A percentile compares a stretch with the other conserved stretches of the same genome.
Conservation (phyloP, 2,888 invertebrate species). For the Amphipoea oculea region DNA sequence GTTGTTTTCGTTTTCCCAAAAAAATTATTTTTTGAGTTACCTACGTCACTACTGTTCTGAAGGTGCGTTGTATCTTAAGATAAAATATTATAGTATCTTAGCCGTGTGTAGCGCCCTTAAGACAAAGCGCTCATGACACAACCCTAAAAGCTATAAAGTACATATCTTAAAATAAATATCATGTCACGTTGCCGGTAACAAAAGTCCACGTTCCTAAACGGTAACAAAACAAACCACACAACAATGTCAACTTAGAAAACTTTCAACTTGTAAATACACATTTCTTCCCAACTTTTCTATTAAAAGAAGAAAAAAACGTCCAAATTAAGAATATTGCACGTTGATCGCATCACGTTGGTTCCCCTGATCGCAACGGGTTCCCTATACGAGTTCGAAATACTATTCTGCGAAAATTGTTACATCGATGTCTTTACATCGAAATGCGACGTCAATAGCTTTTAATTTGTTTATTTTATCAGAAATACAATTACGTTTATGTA, state of each 20-base stretch:
- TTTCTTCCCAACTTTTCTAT: conserved; percentile 7
- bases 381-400: too few relatives aligned
- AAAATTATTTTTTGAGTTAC: too few relatives aligned
- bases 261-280: conserved; percentile 13
- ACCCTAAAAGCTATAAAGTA: not conserved
- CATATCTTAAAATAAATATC: not conserved
- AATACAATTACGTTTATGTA: not conserved
- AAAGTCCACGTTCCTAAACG: conserved; percentile 18
- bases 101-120: too few relatives aligned
- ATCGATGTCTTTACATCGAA: too few relatives aligned
- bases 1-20: too few relatives aligned
- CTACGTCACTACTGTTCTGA: too few relatives aligned
- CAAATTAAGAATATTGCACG: conserved; percentile 38
- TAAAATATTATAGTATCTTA: too few relatives aligned
- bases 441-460: not conserved
- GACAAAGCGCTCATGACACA: too few relatives aligned
- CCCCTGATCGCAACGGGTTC: not conserved
- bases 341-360: conserved; percentile 44
- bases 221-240: conserved; percentile 13
- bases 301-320: conserved; percentile 31
- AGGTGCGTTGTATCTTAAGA: too few relatives aligned
- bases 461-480: conserved; percentile 17
- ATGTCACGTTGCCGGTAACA: conserved; percentile 17
- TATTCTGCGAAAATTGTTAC: too few relatives aligned
- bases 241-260: conserved; percentile 14